Base-by-base conservation (phyloP, 2,113 vertebrate species). In the Phylloscopus trochilus region DNA sequence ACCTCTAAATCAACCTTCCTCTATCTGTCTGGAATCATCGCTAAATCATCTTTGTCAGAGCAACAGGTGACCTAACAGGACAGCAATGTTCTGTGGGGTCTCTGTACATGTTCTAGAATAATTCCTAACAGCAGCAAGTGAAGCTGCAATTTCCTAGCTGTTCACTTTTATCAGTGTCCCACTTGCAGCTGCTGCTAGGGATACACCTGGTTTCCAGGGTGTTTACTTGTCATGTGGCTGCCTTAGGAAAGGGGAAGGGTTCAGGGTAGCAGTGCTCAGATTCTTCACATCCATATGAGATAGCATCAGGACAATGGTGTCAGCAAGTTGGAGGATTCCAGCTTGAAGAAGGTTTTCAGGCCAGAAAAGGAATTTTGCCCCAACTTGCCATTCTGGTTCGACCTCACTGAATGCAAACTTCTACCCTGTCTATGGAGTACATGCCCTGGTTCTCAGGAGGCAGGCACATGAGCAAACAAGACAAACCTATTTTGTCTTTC, bases 341-440 rank as follows among this genome's bases (percentile, higher is more conserved):
- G 4, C 24, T 59, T 51, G 22, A 37, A 87, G 7, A 53, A 3
- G 8, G 5, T 23, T 70, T 84, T 82, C 52, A 59, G 30, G 18
- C 3, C 28, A 74, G 11, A 58, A 73, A 28, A 62, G 2, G 7
- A n/a, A n/a, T 94, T 89, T 86, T 80, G 6, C 9, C 30, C 52
- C 39, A 89, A 35, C 24, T 80, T 5, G 0, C 20, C 10, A 13
- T 55, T 83, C 33, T 64, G 64, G 6, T 4, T 30, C 0, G 4
- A 11, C 17, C 9, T 67, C 26, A 28, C 3, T 24, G 9, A 49
- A 58, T 0, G 0, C 26, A 31, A 87, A 15, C 4, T 6, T 22
- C 22, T 66, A 5, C 19, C 30, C 6, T 68, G 63, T 41, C 39
- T 76, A 51, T 14, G 0, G 0, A 70, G 37, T 10, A 83, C 6